Conservation (phyloP, 1,140 invertebrate genomes). For the Eufriesea mexicana region DNA sequence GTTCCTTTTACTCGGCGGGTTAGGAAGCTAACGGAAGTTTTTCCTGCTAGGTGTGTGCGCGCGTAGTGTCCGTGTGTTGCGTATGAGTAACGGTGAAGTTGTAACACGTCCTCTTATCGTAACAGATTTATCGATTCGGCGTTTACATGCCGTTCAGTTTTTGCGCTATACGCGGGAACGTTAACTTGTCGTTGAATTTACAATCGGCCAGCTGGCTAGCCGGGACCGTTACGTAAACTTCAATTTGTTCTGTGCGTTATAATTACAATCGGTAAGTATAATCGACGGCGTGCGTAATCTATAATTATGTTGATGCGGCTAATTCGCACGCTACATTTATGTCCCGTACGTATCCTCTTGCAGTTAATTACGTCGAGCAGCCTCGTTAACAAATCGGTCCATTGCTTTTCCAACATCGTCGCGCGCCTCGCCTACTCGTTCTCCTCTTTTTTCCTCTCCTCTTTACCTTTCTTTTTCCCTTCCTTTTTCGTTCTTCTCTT, state of each 20-base stretch:
- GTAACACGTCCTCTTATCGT: slow-evolving; percentile 49
- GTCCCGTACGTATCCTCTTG: neutral
- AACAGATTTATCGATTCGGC: slow-evolving; percentile 53
- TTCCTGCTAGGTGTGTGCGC: neutral
- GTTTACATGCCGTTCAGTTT: slow-evolving; percentile 45
- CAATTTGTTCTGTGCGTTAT: slow-evolving; percentile 6
- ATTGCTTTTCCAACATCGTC: neutral
- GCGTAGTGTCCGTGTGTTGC: neutral
- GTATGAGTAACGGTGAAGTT: slow-evolving; percentile 51
- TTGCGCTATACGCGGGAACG: slow-evolving; percentile 11
- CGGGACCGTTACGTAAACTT: neutral
- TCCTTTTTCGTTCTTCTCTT: neutral
- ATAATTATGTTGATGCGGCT: slow-evolving; percentile 29
- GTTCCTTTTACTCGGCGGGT: slow-evolving; percentile 26
- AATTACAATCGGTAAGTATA: slow-evolving; percentile 27
- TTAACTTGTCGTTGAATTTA: slow-evolving; percentile 26
- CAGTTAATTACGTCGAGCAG: neutral
- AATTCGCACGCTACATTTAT: slow-evolving; percentile 12
- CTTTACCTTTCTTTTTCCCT: too few species aligned
- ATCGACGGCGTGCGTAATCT: slow-evolving; percentile 8
- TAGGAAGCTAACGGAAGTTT: slow-evolving; percentile 51
- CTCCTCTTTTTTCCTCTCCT: too few species aligned
- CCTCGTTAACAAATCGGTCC: slow-evolving; percentile 8
- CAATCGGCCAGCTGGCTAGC: neutral
- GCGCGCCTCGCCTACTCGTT: too few species aligned